Percentiles rank a stretch among this genome's conserved stretches.
These are phyloP conservation scores for Isichthys henryi DNA, from an alignment of 2,113 vertebrate species.

Conservation along the genomic window DNA sequence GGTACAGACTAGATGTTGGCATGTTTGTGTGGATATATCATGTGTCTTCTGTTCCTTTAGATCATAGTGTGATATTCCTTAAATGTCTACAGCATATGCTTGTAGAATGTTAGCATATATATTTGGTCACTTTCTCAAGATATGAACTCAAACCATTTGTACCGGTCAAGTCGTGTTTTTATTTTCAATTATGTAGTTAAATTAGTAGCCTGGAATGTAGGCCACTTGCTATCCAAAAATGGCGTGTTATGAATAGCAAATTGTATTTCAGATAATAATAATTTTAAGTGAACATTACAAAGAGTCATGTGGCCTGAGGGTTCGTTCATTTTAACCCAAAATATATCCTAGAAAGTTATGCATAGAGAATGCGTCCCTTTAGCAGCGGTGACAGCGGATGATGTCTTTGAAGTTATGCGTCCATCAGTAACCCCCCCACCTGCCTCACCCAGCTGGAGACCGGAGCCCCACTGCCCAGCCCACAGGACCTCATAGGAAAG, in stretches of 20 bases:
- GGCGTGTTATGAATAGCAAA: conserved; percentile 1
- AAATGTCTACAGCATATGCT: neutral
- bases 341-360: neutral
- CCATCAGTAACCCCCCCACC: neutral
- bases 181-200: conserved; percentile 7
- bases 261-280: neutral
- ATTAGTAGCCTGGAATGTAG: neutral
- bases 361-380: neutral
- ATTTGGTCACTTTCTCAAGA: neutral
- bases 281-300: neutral
- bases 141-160: neutral
- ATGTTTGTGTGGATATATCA: neutral
- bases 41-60: neutral
- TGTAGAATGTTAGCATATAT: neutral
- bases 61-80: neutral
- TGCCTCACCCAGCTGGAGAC: conserved; percentile 71
- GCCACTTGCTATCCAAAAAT: conserved; percentile 8
- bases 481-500: conserved; percentile 90
- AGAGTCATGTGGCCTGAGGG: neutral
- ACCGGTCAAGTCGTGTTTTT: neutral
- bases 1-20: neutral
- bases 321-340: conserved; percentile 1
- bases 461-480: conserved; percentile 82
- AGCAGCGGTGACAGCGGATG: neutral
- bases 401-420: neutral